Percentiles rank a stretch among this genome's conserved stretches.
Evolutionary conservation across 2,888 invertebrate species (phyloP).

Genomic region (Drosophila anomelani): DNA sequence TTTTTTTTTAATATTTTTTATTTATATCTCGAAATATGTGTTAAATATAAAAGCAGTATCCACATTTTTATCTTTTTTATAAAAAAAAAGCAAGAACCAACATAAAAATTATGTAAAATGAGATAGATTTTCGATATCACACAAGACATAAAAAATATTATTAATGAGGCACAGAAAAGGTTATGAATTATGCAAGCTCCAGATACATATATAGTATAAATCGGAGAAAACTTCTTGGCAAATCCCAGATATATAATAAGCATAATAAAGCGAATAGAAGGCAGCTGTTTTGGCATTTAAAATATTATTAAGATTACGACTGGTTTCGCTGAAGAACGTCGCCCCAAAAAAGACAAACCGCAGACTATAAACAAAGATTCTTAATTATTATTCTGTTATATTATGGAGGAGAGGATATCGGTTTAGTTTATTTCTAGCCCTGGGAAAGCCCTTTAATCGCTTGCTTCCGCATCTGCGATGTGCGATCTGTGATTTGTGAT

Average conservation of each 20-base stretch:
- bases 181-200: background rate
- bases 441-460: slow-evolving; percentile 7
- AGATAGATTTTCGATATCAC: too few relatives aligned
- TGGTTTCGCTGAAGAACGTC: background rate
- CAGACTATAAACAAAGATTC: background rate
- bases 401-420: background rate
- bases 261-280: background rate
- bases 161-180: background rate
- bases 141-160: background rate
- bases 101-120: too few relatives aligned
- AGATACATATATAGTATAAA: background rate
- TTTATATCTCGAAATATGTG: too few relatives aligned
- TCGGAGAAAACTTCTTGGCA: too few relatives aligned
- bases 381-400: background rate
- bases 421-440: background rate
- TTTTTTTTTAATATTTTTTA: too few relatives aligned
- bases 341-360: background rate
- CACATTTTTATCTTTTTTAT: too few relatives aligned
- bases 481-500: background rate
- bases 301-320: background rate
- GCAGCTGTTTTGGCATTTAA: slow-evolving; percentile 1
- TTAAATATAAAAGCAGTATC: too few relatives aligned
- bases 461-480: slow-evolving; percentile 45
- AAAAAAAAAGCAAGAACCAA: too few relatives aligned
- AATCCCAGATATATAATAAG: background rate